phyloP scores from a whole-genome alignment of 2,888 invertebrate genomes.

The Steinernema carpocapsae region DNA sequence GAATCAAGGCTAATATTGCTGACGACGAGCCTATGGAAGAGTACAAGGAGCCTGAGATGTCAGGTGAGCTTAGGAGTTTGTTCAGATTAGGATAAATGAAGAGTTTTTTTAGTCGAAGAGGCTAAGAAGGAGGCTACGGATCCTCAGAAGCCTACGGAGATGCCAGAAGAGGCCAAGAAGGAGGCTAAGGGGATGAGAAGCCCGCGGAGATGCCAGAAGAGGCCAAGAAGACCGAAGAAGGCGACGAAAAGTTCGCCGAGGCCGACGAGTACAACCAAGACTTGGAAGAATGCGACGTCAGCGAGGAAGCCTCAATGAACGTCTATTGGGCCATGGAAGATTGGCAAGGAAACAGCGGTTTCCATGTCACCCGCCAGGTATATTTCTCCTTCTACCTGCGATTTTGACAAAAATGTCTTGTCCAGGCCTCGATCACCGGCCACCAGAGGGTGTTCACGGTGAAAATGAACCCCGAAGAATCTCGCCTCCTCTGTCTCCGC shows the following conservation, averaged over 20 bases:
- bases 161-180: too few species aligned
- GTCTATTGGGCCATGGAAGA: background rate
- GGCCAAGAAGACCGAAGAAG: too few species aligned
- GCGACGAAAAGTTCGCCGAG: constrained; percentile 19
- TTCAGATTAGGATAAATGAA: background rate
- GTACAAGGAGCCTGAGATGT: background rate
- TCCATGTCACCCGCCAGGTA: too few species aligned
- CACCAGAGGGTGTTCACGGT: constrained; percentile 49
- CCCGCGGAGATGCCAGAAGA: too few species aligned
- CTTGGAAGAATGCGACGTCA: too few species aligned
- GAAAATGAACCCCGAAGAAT: constrained; percentile 26
- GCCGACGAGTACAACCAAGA: too few species aligned
- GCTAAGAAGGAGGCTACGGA: too few species aligned
- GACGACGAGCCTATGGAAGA: background rate
- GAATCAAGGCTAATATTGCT: background rate
- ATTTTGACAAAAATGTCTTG: background rate
- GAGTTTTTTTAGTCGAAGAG: too few species aligned
- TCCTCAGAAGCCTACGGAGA: too few species aligned
- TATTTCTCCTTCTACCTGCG: too few species aligned
- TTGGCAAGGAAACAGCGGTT: background rate
- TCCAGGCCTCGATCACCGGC: constrained; percentile 44
- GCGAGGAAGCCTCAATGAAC: too few species aligned
- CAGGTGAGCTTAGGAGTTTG: background rate
- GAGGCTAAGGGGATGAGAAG: too few species aligned
- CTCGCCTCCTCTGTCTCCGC: constrained; percentile 45